A percentile compares a stretch with the other conserved stretches of the same genome.
These are phyloP conservation scores for Stomatorhinus ivindoensis DNA, from an alignment of 2,113 vertebrate genomes.

Conservation along the genomic window DNA sequence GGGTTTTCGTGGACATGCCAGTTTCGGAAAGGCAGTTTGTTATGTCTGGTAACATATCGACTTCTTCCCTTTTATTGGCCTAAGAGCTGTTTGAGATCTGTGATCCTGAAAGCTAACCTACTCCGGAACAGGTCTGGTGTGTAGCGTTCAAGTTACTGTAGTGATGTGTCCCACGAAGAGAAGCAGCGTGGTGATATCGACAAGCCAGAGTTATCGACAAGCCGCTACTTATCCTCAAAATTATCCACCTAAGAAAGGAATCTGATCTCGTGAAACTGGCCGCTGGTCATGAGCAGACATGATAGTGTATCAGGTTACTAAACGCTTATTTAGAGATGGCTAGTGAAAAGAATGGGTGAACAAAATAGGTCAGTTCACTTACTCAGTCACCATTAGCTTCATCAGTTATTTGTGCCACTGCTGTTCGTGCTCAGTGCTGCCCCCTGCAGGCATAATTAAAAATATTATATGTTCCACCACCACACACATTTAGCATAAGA, in stretches of 20 bases:
- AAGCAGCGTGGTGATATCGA: background rate
- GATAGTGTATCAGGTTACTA: background rate
- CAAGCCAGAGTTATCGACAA: background rate
- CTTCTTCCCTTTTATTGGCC: background rate
- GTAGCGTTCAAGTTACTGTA: background rate
- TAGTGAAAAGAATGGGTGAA: background rate
- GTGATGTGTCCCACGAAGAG: background rate
- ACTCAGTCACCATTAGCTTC: background rate
- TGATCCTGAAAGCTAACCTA: background rate
- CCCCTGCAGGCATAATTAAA: background rate
- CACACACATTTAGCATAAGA: background rate
- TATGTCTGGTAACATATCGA: background rate
- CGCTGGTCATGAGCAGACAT: background rate
- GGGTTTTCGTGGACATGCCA: background rate
- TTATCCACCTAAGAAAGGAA: background rate
- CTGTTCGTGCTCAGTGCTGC: slow-evolving; percentile 2
- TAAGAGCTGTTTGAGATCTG: background rate
- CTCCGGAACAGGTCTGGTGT: background rate
- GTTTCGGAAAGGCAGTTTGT: background rate
- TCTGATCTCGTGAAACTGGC: background rate
- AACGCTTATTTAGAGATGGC: background rate
- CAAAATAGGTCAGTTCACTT: background rate
- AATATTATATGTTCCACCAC: background rate
- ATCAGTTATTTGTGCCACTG: background rate
- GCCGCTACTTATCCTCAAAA: background rate